Conservation (phyloP, 2,797 vertebrate genomes). For the Spinibarbus caldwelli region DNA sequence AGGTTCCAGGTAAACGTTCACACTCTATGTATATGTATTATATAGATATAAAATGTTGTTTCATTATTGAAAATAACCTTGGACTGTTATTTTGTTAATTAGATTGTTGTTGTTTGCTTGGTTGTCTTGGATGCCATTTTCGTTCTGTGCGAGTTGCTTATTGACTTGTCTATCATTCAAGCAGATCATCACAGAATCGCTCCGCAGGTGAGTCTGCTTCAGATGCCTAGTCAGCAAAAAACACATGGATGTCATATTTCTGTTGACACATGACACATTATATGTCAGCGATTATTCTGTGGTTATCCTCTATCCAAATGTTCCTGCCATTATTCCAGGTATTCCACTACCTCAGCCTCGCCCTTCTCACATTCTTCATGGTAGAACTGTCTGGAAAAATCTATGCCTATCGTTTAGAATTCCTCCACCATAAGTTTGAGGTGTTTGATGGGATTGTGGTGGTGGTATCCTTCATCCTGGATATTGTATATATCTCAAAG, state of each 20-base stretch:
- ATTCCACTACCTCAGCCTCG: slow-evolving; percentile 91
- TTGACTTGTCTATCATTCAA: slow-evolving; percentile 87
- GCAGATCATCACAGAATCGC: slow-evolving; percentile 76
- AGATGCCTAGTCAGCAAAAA: background rate
- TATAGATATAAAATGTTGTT: background rate
- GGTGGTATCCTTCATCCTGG: slow-evolving; percentile 88
- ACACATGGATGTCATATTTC: background rate
- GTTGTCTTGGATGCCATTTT: slow-evolving; percentile 91
- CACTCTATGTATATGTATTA: background rate
- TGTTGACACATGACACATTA: slow-evolving; percentile 12
- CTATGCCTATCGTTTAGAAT: slow-evolving; percentile 87
- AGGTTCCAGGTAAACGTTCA: slow-evolving; percentile 86
- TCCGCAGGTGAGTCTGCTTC: slow-evolving; percentile 77
- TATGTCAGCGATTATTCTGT: background rate
- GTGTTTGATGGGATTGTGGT: slow-evolving; percentile 90
- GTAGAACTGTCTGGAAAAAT: slow-evolving; percentile 89
- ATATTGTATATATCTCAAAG: slow-evolving; percentile 83
- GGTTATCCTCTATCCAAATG: background rate
- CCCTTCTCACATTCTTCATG: slow-evolving; percentile 90
- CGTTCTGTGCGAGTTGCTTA: slow-evolving; percentile 89
- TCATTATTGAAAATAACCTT: background rate
- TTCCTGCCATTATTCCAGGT: slow-evolving; percentile 75
- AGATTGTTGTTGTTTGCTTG: slow-evolving; percentile 89
- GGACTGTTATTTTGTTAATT: slow-evolving; percentile 40
- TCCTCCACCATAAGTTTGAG: slow-evolving; percentile 95